Conservation (phyloP, 2,113 vertebrate species). For the Bagarius yarrelli region DNA sequence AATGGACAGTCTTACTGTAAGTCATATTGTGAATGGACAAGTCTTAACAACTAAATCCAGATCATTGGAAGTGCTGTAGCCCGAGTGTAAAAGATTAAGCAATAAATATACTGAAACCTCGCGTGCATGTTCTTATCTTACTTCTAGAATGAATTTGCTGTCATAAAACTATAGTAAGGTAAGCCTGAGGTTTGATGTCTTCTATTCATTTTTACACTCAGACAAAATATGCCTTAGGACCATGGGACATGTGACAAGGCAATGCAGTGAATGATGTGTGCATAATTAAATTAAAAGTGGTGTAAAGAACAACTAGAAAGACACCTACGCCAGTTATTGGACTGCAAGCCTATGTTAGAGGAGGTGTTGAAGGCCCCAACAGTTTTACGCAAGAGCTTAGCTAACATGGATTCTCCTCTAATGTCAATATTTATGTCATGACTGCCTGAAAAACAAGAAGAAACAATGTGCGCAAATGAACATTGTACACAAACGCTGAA, state of each 20-base stretch:
- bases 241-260: background rate
- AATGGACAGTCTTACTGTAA: background rate
- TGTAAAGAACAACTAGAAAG: background rate
- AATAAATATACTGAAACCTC: slow-evolving; percentile 1
- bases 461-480: background rate
- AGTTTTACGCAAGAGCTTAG: slow-evolving; percentile 75
- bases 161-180: slow-evolving; percentile 3
- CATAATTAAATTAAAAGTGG: background rate
- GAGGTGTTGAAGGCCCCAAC: slow-evolving; percentile 81
- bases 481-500: background rate
- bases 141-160: background rate
- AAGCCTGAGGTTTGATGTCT: background rate
- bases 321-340: slow-evolving; percentile 72
- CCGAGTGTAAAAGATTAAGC: background rate
- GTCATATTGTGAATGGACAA: slow-evolving; percentile 13
- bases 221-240: background rate
- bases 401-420: slow-evolving; percentile 78
- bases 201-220: background rate
- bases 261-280: background rate
- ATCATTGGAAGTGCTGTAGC: slow-evolving; percentile 7
- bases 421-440: slow-evolving; percentile 79
- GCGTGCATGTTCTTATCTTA: background rate
- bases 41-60: slow-evolving; percentile 23
- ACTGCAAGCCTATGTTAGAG: slow-evolving; percentile 56
- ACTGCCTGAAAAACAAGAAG: slow-evolving; percentile 65